Percentiles rank a stretch among this genome's conserved stretches.
Evolutionary conservation across 2,113 vertebrate species (phyloP).

Genomic region (Plecotus auritus): DNA sequence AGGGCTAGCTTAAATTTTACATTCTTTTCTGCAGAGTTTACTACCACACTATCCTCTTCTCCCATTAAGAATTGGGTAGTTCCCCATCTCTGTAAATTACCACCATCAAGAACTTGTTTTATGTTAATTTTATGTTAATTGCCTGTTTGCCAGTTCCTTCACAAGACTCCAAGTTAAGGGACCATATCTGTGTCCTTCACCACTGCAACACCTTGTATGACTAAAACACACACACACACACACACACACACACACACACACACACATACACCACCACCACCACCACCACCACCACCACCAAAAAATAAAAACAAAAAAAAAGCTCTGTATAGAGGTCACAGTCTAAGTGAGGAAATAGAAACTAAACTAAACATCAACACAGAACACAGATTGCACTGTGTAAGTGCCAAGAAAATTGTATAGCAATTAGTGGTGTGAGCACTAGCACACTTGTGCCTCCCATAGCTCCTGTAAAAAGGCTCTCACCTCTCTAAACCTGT

Average conservation of each 20-base stretch:
- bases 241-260: too few species aligned
- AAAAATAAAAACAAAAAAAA: not conserved
- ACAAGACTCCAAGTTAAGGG: not conserved
- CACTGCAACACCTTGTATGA: not conserved
- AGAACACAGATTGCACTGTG: not conserved
- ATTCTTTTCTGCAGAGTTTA: not conserved
- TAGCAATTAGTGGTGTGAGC: not conserved
- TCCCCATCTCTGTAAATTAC: not conserved
- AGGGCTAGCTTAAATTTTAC: not conserved
- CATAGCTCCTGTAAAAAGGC: not conserved
- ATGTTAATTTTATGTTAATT: not conserved
- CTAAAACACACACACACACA: too few species aligned
- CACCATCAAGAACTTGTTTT: not conserved
- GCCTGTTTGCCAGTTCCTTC: not conserved
- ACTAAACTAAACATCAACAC: not conserved
- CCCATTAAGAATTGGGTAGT: not conserved
- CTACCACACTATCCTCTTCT: not conserved
- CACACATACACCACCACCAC: too few species aligned
- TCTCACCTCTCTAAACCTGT: not conserved
- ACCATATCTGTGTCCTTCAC: not conserved
- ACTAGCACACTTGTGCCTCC: not conserved
- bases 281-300: too few species aligned
- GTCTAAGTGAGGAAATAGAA: not conserved
- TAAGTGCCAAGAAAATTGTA: not conserved
- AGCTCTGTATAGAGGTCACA: not conserved